Percentiles rank a stretch among this genome's conserved stretches.
These are phyloP conservation scores for Menidia menidia DNA, from an alignment of 2,797 vertebrate genomes.

Conservation along the genomic window DNA sequence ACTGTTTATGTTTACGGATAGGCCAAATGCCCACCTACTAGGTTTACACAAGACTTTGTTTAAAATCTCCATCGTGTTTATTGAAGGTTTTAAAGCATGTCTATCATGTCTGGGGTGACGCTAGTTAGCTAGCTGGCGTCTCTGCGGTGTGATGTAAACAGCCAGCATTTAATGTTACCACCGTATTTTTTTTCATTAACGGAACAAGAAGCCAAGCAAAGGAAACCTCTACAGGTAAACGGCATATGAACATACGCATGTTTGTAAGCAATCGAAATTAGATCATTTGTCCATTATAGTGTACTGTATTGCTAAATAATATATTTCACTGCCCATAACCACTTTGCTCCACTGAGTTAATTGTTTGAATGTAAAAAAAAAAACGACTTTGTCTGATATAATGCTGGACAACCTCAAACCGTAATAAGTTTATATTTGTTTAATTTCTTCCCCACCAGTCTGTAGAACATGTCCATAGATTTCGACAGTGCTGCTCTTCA, in stretches of 20 bases:
- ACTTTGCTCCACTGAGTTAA: not conserved
- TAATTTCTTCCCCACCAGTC: constrained; percentile 1
- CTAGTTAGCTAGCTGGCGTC: constrained; percentile 6
- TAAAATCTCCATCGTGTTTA: no score
- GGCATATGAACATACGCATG: constrained; percentile 36
- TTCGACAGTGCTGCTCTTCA: constrained; percentile 92
- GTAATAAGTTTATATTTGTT: not conserved
- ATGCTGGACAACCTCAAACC: not conserved
- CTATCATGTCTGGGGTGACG: not conserved
- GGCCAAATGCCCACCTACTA: not conserved
- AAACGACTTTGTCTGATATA: not conserved
- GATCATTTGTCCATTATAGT: not conserved
- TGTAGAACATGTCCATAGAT: constrained; percentile 90
- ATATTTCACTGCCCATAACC: no score
- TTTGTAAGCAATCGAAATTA: not conserved
- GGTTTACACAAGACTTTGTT: not conserved
- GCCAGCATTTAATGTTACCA: not conserved
- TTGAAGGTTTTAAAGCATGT: not conserved
- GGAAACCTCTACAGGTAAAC: not conserved
- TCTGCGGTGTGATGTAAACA: constrained; percentile 40
- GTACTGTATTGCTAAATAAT: not conserved
- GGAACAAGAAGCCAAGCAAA: not conserved
- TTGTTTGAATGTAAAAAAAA: not conserved
- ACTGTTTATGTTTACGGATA: not conserved
- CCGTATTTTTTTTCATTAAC: not conserved